A percentile compares a stretch with the other conserved stretches of the same genome.
Conservation (phyloP, 1,140 invertebrate species). For the Neomicropteryx cornuta region DNA sequence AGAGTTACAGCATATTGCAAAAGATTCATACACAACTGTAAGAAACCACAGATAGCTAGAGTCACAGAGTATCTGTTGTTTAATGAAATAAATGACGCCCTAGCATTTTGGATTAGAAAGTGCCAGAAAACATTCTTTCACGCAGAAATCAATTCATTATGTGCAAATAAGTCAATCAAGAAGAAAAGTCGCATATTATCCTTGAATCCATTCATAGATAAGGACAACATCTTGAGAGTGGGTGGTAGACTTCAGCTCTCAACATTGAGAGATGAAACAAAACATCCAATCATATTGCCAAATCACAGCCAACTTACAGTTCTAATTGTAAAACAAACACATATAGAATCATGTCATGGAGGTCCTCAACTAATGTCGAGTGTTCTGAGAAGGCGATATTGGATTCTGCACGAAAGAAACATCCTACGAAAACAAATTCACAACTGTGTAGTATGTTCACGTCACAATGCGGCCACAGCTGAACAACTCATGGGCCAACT, state of each 20-base stretch:
- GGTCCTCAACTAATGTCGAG: constrained; percentile 16
- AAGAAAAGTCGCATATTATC: constrained; percentile 9
- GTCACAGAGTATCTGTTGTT: background rate
- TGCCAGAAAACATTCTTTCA: constrained; percentile 13
- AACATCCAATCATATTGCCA: constrained; percentile 19
- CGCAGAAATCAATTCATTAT: constrained; percentile 14
- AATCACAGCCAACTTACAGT: constrained; percentile 8
- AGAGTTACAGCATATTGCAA: constrained; percentile 1
- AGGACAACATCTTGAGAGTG: constrained; percentile 23
- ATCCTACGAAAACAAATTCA: constrained; percentile 7
- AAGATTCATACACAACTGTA: background rate
- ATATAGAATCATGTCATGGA: constrained; percentile 18
- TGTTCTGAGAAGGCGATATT: constrained; percentile 16
- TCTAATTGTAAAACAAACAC: constrained; percentile 18
- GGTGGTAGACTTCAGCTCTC: constrained; percentile 24
- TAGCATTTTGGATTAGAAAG: constrained; percentile 9
- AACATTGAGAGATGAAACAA: constrained; percentile 18
- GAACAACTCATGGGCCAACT: constrained; percentile 23
- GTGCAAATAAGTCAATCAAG: constrained; percentile 7
- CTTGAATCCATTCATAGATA: constrained; percentile 23
- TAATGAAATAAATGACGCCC: constrained; percentile 10
- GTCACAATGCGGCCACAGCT: constrained; percentile 1
- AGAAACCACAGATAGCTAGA: background rate
- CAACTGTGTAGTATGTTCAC: constrained; percentile 15
- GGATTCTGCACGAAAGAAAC: constrained; percentile 14